Conservation (phyloP, 2,888 invertebrate species). For the Pseudanteris insignis region DNA sequence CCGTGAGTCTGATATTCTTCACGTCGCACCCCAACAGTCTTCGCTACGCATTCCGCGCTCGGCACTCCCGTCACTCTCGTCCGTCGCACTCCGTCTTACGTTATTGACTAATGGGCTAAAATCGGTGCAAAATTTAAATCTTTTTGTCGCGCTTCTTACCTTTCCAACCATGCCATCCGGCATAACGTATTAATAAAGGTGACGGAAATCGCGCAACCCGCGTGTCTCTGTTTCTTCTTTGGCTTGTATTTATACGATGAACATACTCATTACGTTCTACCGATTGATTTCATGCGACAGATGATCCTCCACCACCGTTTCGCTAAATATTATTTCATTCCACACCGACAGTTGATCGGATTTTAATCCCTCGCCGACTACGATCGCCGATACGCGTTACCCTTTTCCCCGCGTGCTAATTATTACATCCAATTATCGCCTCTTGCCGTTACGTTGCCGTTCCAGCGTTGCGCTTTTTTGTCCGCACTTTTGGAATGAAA, state of each 20-base stretch:
- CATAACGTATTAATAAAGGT: slow-evolving; percentile 39
- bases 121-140: slow-evolving; percentile 31
- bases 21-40: slow-evolving; percentile 6
- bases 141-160: slow-evolving; percentile 8
- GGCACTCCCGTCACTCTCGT: neutral
- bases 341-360: slow-evolving; percentile 5
- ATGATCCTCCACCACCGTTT: slow-evolving; percentile 12
- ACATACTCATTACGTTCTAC: slow-evolving; percentile 19
- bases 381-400: slow-evolving; percentile 1
- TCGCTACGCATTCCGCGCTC: neutral
- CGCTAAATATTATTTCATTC: slow-evolving; percentile 28
- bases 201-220: slow-evolving; percentile 24
- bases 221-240: slow-evolving; percentile 16
- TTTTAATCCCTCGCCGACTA: slow-evolving; percentile 6
- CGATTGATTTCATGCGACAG: slow-evolving; percentile 30
- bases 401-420: neutral
- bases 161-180: slow-evolving; percentile 5
- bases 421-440: no score
- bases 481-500: no score
- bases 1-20: slow-evolving; percentile 38
- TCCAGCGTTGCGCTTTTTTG: no score
- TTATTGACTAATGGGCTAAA: slow-evolving; percentile 43
- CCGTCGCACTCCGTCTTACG: slow-evolving; percentile 11
- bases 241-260: slow-evolving; percentile 24
- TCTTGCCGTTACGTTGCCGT: no score